Evolutionary conservation across 2,888 invertebrate species (phyloP), one percentile per base, ranked within the genome.

Genomic region (Chalcis sispes): DNA sequence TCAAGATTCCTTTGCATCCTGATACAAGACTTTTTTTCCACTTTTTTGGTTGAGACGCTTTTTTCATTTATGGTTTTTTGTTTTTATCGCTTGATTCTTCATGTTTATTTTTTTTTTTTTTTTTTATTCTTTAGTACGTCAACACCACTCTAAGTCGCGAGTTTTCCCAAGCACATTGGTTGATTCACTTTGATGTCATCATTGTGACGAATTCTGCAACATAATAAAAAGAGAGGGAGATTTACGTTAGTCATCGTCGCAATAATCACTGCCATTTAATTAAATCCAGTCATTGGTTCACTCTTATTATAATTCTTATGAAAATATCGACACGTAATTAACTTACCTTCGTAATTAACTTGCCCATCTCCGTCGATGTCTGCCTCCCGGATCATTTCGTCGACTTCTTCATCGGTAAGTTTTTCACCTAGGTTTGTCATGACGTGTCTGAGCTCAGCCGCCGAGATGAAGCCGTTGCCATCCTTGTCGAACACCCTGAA

Each of bases 371-470:
- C 98, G 90, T 98, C 98, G 90, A 98, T 98, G 91, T 98, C 98
- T 86, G 98, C 98, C 92, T 98, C 98, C 90, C 97, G 93, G 91
- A 98, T 98, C 98, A 99, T 98, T 91, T 99, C 98, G 90, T 98
- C 98, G 85, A 99, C 98, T 90, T 99, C 98, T 90, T 98, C 98
- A 91, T 98, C 98, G 89, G 98, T 99, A 89, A 99, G 93, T 91
- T 99, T 99, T 92, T 99, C 98, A 80, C 98, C 98, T 86, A 99
- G 95, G 93, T 99, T 99, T 92, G 98, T 99, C 98, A 99, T 98
- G 82, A 99, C 98, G 92, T 99, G 98, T 92, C 98, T 96, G 89
- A 98, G 92, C 91, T 98, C 98, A 82, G 98, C 98, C 85, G 98
- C 98, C 82, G 97, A 97, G 91, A 99, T 98, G 92, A 98, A 99